A percentile compares a stretch with the other conserved stretches of the same genome.
phyloP scores from a whole-genome alignment of 1,140 invertebrate species.

The Drosophila auraria region DNA sequence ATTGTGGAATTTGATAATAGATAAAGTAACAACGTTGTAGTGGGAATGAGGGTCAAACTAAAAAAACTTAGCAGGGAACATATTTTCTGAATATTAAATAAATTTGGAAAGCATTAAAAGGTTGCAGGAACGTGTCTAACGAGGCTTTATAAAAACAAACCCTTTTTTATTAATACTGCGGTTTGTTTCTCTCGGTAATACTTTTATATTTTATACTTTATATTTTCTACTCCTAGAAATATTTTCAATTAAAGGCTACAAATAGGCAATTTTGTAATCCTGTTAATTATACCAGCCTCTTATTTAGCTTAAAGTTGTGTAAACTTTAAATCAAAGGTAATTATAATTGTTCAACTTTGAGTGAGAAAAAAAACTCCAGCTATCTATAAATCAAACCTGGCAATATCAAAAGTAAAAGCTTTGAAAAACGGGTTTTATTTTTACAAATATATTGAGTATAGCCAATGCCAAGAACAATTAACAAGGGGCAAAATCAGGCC shows the following conservation, averaged over 20 bases:
- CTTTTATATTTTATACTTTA: too few species aligned
- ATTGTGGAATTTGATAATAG: conserved; percentile 39
- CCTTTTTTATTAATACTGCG: neutral
- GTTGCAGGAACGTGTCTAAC: neutral
- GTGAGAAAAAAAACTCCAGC: neutral
- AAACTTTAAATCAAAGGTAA: neutral
- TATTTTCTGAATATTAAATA: too few species aligned
- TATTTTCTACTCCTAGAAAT: too few species aligned
- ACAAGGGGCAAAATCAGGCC: conserved; percentile 48
- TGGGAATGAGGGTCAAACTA: conserved; percentile 1
- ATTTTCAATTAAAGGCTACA: too few species aligned
- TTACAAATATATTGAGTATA: conserved; percentile 19
- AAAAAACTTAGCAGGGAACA: neutral
- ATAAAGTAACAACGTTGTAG: neutral
- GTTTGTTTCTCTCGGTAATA: too few species aligned
- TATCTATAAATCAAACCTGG: conserved; percentile 15
- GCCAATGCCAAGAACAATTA: conserved; percentile 50
- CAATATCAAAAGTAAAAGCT: conserved; percentile 58
- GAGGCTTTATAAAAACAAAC: neutral
- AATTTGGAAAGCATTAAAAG: too few species aligned
- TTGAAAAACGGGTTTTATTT: conserved; percentile 11
- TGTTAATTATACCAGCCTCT: neutral
- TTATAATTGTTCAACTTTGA: conserved; percentile 11
- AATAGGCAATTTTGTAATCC: neutral
- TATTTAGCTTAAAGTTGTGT: conserved; percentile 7